Evolutionary conservation across 2,797 vertebrate genomes (phyloP), one percentile per base, ranked within the genome.

Genomic region (Chelon auratus): DNA sequence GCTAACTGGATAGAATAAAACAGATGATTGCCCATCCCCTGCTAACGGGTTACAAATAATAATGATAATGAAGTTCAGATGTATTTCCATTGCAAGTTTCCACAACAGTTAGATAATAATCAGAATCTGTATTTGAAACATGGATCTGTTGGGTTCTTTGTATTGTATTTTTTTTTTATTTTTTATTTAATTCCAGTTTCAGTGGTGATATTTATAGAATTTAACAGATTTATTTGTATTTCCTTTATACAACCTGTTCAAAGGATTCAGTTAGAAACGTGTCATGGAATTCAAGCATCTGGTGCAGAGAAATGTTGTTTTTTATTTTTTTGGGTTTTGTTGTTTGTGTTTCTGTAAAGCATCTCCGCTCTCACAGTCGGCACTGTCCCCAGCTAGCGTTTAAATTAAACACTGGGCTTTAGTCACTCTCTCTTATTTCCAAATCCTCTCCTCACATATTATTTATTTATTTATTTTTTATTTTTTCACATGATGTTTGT

Each of bases 241-340:
- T 80, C 63, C 58, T 89, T 81, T 82, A 80, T 77, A 78, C 81
- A 90, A 89, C 84, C 87, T 92, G 86, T 86, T 91, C 81, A 84
- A 84, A 88, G 72, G 54, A 73, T 76, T 62, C 55, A 60, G 72
- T 87, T 79, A 75, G 75, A 85, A 86, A 62, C 84, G 84, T 69
- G 75, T 75, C 73, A 50, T 50, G 69, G 47, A 77, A 72, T 71
- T 68, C 15, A 7, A 62, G 47, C 85, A 88, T 91, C 75, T 89
- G 89, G 75, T 63, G 50, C 18, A 50, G 66, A 52, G 66, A 59
- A 68, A 71, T 26, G 24, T 26, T 26, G 24, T 26, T 26, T 26
- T 26, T 26, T 33, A 6, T 33, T 33, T 33, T 50, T 72, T 69
- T 80, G 22, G 22, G 22, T 87, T 87, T 79, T 87, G 68, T 80